Conservation (phyloP, 2,797 vertebrate genomes). For the Enteromius trimaculatus region DNA sequence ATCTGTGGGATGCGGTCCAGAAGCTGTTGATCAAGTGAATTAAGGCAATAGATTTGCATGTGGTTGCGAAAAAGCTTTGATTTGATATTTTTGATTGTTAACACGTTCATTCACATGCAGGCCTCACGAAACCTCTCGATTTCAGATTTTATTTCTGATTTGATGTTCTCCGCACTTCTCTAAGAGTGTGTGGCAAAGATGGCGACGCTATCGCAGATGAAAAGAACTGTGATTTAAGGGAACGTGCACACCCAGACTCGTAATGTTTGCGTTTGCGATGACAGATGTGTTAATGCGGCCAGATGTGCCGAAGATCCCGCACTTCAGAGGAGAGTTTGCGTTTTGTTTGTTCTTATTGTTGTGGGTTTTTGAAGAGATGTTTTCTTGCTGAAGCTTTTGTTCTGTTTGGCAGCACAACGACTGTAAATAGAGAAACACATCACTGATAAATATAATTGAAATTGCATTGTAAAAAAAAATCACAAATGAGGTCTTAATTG, state of each 20-base stretch:
- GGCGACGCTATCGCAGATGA: constrained; percentile 5
- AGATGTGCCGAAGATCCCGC: background rate
- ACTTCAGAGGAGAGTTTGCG: background rate
- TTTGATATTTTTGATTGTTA: background rate
- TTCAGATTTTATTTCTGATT: background rate
- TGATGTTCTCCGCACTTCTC: background rate
- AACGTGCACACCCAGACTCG: background rate
- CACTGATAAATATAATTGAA: background rate
- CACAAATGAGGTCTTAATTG: background rate
- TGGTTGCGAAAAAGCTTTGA: background rate
- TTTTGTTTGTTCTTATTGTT: constrained; percentile 5
- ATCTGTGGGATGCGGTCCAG: constrained; percentile 23
- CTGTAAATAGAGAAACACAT: constrained; percentile 1
- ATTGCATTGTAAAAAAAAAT: background rate
- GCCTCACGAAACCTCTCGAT: background rate
- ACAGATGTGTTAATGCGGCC: constrained; percentile 33
- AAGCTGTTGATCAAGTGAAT: background rate
- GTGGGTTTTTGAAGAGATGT: background rate
- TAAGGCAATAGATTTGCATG: background rate
- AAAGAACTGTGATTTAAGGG: constrained; percentile 1
- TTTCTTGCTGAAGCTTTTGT: constrained; percentile 2
- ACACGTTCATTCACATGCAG: background rate
- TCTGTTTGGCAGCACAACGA: background rate
- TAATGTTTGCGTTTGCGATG: background rate
- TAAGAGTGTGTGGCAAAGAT: background rate